Conservation (phyloP, 1,140 invertebrate species). For the Sarcophaga bullata region DNA sequence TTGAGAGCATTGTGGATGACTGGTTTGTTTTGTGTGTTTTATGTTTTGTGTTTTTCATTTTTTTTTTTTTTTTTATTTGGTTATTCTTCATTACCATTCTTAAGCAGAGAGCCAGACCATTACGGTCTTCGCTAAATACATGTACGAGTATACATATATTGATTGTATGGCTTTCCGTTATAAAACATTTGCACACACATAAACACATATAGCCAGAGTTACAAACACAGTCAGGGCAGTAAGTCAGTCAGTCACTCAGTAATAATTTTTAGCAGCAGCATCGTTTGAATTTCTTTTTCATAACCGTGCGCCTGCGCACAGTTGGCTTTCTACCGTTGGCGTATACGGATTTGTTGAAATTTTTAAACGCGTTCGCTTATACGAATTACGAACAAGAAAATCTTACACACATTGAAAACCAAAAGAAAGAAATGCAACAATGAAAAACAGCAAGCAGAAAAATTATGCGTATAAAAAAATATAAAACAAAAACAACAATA, state of each 20-base stretch:
- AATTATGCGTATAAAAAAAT: conserved; percentile 29
- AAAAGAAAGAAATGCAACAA: conserved; percentile 12
- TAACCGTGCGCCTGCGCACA: conserved; percentile 62
- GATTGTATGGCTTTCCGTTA: conserved; percentile 50
- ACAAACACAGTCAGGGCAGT: neutral
- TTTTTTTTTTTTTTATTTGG: conserved; percentile 40
- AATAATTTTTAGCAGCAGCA: conserved; percentile 12
- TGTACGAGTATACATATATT: too few species aligned
- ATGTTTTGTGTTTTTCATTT: conserved; percentile 7
- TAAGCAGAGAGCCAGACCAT: neutral
- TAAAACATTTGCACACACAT: neutral
- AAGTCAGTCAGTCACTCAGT: neutral
- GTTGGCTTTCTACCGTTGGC: conserved; percentile 65
- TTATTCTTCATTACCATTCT: conserved; percentile 16
- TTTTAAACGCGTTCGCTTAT: conserved; percentile 34
- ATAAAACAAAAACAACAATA: conserved; percentile 15
- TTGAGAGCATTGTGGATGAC: neutral
- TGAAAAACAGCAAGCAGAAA: conserved; percentile 1
- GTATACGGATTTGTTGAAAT: conserved; percentile 64
- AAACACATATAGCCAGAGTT: neutral
- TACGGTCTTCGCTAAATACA: conserved; percentile 41
- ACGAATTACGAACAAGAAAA: too few species aligned
- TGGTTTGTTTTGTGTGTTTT: conserved; percentile 6
- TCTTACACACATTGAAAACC: neutral
- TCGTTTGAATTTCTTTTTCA: conserved; percentile 47